phyloP scores from a whole-genome alignment of 2,113 vertebrate genomes.

The Cynocephalus volans region DNA sequence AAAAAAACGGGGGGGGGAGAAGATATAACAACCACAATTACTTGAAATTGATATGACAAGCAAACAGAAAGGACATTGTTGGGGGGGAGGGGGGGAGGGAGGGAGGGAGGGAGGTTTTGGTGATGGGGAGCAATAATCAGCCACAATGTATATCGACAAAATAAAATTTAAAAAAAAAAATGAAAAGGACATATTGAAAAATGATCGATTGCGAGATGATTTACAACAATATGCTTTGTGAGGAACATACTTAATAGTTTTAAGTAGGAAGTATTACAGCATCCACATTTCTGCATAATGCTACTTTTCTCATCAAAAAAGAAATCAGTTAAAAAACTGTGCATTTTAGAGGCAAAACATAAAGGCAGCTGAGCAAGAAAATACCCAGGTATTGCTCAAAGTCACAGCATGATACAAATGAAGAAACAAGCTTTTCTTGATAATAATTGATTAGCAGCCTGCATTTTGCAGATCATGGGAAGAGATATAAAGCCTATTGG shows the following conservation, averaged over 20 bases:
- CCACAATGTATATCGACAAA: too few species aligned
- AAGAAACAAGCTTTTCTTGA: conserved; percentile 51
- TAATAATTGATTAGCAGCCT: conserved; percentile 65
- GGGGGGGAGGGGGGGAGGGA: too few species aligned
- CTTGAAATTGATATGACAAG: too few species aligned
- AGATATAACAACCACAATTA: too few species aligned
- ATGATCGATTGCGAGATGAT: conserved; percentile 30
- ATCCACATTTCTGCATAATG: conserved; percentile 45
- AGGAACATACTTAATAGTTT: background rate
- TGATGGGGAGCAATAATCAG: too few species aligned
- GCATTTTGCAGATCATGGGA: conserved; percentile 63
- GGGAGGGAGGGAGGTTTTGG: too few species aligned
- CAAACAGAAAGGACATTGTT: too few species aligned
- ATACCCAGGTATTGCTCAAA: conserved; percentile 44
- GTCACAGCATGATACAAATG: conserved; percentile 52
- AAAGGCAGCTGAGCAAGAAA: conserved; percentile 51
- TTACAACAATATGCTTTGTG: background rate
- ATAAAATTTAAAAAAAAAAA: too few species aligned
- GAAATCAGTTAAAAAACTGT: conserved; percentile 56
- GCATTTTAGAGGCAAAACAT: conserved; percentile 66
- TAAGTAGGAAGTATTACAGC: conserved; percentile 38
- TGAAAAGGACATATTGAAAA: background rate
- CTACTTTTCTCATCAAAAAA: conserved; percentile 65
- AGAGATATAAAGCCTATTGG: conserved; percentile 57
- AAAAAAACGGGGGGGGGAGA: too few species aligned